Percentiles rank a stretch among this genome's conserved stretches.
Evolutionary conservation across 2,797 vertebrate species (phyloP).

Genomic region (Onychomys leucogaster): DNA sequence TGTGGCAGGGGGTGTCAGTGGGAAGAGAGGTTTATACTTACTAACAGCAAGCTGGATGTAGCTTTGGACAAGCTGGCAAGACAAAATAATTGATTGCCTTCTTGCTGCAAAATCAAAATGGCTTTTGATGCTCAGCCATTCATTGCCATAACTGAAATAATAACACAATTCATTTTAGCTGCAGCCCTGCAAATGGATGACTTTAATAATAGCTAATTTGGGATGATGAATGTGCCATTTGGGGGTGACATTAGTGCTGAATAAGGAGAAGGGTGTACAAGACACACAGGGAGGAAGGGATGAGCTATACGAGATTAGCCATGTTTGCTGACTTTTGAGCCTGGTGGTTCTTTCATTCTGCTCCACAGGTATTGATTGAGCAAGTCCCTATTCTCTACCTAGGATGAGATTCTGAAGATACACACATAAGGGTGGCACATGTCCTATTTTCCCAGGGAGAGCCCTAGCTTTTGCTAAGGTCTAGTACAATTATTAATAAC

Average conservation of each 20-base stretch:
- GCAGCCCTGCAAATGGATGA: constrained; percentile 80
- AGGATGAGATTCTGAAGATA: constrained; percentile 42
- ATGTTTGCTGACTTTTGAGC: constrained; percentile 65
- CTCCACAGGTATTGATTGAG: constrained; percentile 48
- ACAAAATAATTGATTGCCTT: constrained; percentile 86
- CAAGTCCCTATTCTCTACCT: constrained; percentile 12
- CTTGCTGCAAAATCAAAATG: constrained; percentile 81
- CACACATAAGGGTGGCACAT: background rate
- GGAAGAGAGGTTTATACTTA: constrained; percentile 1
- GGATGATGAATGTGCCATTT: constrained; percentile 85
- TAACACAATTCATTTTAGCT: constrained; percentile 85
- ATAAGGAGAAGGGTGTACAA: constrained; percentile 79
- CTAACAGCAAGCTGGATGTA: constrained; percentile 61
- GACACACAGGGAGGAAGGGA: constrained; percentile 73
- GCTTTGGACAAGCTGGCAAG: constrained; percentile 76
- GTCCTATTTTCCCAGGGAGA: constrained; percentile 21
- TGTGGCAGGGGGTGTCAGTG: background rate
- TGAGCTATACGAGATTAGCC: constrained; percentile 67
- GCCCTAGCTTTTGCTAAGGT: constrained; percentile 33
- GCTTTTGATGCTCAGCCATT: constrained; percentile 84
- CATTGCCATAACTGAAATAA: constrained; percentile 84
- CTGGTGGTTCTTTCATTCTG: constrained; percentile 39
- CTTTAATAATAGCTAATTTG: constrained; percentile 85
- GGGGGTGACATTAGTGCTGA: constrained; percentile 83
- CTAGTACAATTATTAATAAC: constrained; percentile 57